Evolutionary conservation across 2,888 invertebrate genomes (phyloP).

Genomic region (Eueremaeus valkanovi): DNA sequence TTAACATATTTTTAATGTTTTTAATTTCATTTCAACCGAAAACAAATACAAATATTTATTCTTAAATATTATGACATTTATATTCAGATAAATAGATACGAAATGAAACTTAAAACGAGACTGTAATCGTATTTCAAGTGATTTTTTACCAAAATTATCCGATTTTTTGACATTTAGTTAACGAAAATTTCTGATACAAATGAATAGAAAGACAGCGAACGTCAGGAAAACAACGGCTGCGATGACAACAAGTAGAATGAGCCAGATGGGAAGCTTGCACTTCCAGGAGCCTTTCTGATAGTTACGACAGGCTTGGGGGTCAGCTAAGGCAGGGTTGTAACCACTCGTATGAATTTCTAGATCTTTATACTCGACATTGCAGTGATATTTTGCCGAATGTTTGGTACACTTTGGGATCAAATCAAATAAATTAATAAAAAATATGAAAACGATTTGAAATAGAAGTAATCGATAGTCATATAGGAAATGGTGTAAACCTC

Average conservation of each 20-base stretch:
- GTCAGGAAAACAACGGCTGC: background rate
- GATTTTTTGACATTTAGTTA: background rate
- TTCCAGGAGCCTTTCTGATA: slow-evolving; percentile 31
- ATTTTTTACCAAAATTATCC: background rate
- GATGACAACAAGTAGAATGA: background rate
- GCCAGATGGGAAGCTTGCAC: slow-evolving; percentile 31
- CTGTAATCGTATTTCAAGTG: too few relatives aligned
- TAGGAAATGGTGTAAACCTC: too few relatives aligned
- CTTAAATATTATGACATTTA: too few relatives aligned
- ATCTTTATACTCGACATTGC: slow-evolving; percentile 27
- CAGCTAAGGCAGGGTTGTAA: background rate
- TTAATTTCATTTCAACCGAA: too few relatives aligned
- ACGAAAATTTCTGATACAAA: slow-evolving; percentile 24
- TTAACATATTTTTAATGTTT: too few relatives aligned
- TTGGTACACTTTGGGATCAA: slow-evolving; percentile 23
- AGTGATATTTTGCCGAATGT: slow-evolving; percentile 4
- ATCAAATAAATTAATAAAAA: background rate
- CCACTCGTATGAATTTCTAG: background rate
- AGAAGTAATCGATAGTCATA: too few relatives aligned
- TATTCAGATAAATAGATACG: too few relatives aligned
- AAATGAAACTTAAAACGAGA: too few relatives aligned
- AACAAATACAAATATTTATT: too few relatives aligned
- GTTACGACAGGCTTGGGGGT: slow-evolving; percentile 12
- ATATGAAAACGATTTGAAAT: background rate
- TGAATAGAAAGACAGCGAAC: slow-evolving; percentile 14